phyloP scores from a whole-genome alignment of 23 tunicate species.

The Ciona savignyi region DNA sequence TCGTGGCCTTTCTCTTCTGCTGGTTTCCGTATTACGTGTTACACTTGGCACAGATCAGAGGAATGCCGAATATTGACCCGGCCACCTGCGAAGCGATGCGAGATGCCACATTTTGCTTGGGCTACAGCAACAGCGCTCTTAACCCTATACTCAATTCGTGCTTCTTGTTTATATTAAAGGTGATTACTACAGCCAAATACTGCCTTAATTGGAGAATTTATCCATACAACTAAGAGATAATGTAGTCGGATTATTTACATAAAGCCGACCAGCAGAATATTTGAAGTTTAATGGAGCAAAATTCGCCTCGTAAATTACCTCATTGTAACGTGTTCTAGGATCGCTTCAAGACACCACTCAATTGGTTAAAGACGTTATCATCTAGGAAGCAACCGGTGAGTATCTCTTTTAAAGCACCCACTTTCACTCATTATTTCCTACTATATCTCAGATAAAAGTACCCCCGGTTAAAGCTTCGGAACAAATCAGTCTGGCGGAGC shows the following conservation, averaged over 20 bases:
- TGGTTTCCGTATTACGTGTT: conserved; percentile 83
- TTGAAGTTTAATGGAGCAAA: too few relatives aligned
- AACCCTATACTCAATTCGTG: conserved; percentile 84
- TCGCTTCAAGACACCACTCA: background rate
- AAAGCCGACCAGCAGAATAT: too few relatives aligned
- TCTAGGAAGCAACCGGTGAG: background rate
- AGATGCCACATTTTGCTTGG: conserved; percentile 74
- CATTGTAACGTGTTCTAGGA: too few relatives aligned
- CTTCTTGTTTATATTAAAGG: conserved; percentile 67
- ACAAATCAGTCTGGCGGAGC: background rate
- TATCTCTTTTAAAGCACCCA: too few relatives aligned
- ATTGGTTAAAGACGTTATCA: background rate
- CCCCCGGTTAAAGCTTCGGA: background rate
- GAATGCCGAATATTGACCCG: conserved; percentile 12
- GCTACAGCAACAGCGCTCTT: conserved; percentile 75
- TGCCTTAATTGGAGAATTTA: too few relatives aligned
- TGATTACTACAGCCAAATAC: too few relatives aligned
- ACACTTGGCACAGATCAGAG: conserved; percentile 59
- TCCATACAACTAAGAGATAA: too few relatives aligned
- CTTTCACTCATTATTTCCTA: too few relatives aligned
- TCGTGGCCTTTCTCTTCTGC: conserved; percentile 56
- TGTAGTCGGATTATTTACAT: too few relatives aligned
- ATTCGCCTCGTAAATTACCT: too few relatives aligned
- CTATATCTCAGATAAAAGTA: background rate
- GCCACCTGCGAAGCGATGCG: conserved; percentile 27